Conservation (phyloP, 2,888 invertebrate genomes). For the Chalcosyrphus nemorum region DNA sequence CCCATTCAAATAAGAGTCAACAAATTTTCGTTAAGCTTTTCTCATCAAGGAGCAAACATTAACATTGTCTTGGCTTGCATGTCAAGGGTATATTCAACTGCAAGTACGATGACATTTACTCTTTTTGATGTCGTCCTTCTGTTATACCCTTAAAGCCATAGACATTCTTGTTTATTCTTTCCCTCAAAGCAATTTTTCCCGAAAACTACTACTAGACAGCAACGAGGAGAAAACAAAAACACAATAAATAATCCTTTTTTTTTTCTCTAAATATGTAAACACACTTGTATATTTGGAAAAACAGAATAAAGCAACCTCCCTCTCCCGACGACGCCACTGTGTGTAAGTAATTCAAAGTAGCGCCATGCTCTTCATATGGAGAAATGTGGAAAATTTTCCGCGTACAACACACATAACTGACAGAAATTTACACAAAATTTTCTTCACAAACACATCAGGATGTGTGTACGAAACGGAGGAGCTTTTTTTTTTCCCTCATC, state of each 20-base stretch:
- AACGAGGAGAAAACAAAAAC: conserved; percentile 22
- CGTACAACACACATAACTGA: not conserved
- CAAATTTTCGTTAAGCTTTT: not conserved
- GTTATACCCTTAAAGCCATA: not conserved
- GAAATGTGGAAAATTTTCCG: conserved; percentile 23
- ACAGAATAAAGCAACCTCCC: too few species aligned
- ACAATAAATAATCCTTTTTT: conserved; percentile 23
- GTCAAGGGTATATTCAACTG: conserved; percentile 60
- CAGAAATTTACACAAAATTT: conserved; percentile 16
- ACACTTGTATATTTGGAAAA: not conserved
- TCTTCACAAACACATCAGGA: conserved; percentile 24
- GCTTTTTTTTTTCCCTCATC: conserved; percentile 1
- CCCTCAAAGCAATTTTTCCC: conserved; percentile 41
- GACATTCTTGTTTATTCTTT: conserved; percentile 24
- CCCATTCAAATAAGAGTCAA: conserved; percentile 5
- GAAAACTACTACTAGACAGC: conserved; percentile 7
- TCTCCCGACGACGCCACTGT: not conserved
- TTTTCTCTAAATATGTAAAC: not conserved
- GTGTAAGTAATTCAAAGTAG: conserved; percentile 11
- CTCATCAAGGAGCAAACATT: conserved; percentile 17
- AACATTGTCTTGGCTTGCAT: conserved; percentile 44
- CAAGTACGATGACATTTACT: conserved; percentile 32
- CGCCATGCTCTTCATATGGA: conserved; percentile 6
- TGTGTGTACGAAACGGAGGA: not conserved
- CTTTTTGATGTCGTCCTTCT: not conserved